Base-by-base conservation (phyloP, 2,888 invertebrate genomes). In the Coelopa pilipes region DNA sequence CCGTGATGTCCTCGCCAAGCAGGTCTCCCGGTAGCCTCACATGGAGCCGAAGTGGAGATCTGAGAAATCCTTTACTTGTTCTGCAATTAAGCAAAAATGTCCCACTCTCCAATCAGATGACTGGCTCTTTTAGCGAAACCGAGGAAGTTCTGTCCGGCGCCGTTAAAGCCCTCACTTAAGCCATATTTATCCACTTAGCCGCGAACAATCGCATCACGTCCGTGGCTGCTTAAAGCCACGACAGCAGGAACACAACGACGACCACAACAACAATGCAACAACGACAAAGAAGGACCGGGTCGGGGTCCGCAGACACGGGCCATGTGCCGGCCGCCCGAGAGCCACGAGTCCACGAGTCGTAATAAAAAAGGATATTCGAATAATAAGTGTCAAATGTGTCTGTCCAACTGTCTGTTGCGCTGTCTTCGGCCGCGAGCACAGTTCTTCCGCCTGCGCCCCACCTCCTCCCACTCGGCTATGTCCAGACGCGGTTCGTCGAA, bases 311-410 rank as follows among this genome's bases (percentile, higher is more conserved):
- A 34, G 34, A 24, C 7, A 34, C 34, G n/a, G 11, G 62, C 15
- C 34, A 34, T 62, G 62, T 34, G 62, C 34, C 34, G 62, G 3
- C 3, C 10, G 34, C 2, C 34, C 13, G 19, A 21, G 19, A 21
- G 11, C 21, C 10, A 19, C 19, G 19, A 12, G 10, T 10, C 21
- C 21, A 17, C 19, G 69, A 70, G 34, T 70, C 49, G 62, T 34
- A 70, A 71, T 72, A 76, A 76, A 75, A 74, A 74, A 68, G 69
- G 67, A 81, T 80, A 80, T 81, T 81, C 79, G 78, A 77, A 76
- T 79, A 81, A 82, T 81, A 82, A 82, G 82, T 81, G 81, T 82
- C 80, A 79, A 77, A 79, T 80, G 79, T 70, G 73, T 75, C 70
- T 65, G 65, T 73, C 60, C 62, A 63, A 50, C 67, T 66, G 73